Evolutionary conservation across 2,797 vertebrate genomes (phyloP), one percentile per base, ranked within the genome.

Genomic region (Sebastes umbrosus): DNA sequence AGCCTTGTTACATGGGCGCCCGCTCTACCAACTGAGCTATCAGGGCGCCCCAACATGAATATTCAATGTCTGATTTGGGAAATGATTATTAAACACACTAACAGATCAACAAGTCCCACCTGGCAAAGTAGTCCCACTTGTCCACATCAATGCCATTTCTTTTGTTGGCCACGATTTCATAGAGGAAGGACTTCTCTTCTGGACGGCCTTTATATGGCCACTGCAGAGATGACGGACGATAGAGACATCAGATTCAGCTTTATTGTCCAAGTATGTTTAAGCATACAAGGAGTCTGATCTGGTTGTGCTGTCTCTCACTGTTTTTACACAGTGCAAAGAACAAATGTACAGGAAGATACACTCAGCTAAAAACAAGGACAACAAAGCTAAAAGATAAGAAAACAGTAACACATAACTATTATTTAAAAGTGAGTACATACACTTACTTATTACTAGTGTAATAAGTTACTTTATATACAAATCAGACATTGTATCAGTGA

Each of bases 111-210:
- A 22, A 77, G 11, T 4, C 66, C 1, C 93, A 99, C 98, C 99
- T 97, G 78, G 98, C 97, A 94, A 99, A 98, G 87, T 99, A 99
- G 92, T 99, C 99, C 98, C 98, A 99, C 80, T 99, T 99, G 93
- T 99, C 98, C 79, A 99, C 98, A 8, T 99, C 99, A 3, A 99
- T 97, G 75, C 99, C 97, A 8, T 95, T 99, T 84, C 88, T 96
- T 89, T 99, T 99, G 93, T 99, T 99, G 58, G 98, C 97, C 16
- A 99, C 98, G 4, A 99, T 97, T 85, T 99, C 97, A 66, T 99
- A 99, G 24, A 99, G 96, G 94, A 99, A 99, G 74, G 97, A 96
- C 83, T 99, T 99, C 60, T 97, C 95, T 88, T 95, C 79, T 31
- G 91, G 50, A 4, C 98, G 95, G 57, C 98, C 99, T 82, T 67